phyloP scores from a whole-genome alignment of 2,888 invertebrate species.

The Meiosimyza decipiens region DNA sequence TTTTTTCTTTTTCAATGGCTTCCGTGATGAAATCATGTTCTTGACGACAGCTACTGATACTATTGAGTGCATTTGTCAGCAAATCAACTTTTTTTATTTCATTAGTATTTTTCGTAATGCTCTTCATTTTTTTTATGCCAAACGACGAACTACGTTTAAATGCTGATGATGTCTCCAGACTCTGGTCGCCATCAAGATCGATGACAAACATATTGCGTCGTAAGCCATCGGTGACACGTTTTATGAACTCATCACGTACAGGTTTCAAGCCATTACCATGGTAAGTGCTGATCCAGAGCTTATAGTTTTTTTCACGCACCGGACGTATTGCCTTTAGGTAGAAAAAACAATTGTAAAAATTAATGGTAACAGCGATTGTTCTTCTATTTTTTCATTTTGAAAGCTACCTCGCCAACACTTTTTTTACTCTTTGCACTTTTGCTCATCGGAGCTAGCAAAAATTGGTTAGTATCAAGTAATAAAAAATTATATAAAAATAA shows the following conservation, averaged over 20 bases:
- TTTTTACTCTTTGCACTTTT: slow-evolving; percentile 11
- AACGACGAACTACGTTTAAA: no score
- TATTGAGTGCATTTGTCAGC: slow-evolving; percentile 14
- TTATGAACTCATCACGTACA: slow-evolving; percentile 54
- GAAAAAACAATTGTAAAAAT: background rate
- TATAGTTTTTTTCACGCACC: slow-evolving; percentile 40
- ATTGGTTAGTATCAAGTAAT: no score
- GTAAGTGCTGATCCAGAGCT: slow-evolving; percentile 53
- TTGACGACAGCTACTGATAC: slow-evolving; percentile 38
- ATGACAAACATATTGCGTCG: slow-evolving; percentile 52
- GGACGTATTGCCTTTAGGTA: no score
- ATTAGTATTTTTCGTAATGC: no score
- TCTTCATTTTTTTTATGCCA: no score
- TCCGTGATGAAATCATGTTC: slow-evolving; percentile 35
- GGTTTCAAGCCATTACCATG: slow-evolving; percentile 51
- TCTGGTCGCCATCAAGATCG: slow-evolving; percentile 51
- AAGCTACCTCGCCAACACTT: slow-evolving; percentile 37
- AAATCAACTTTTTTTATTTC: slow-evolving; percentile 12
- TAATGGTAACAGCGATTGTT: background rate
- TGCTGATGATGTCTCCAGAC: background rate
- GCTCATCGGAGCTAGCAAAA: no score
- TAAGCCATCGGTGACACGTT: slow-evolving; percentile 48
- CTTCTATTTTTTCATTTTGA: background rate
- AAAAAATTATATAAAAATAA: no score
- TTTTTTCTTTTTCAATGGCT: slow-evolving; percentile 40